Evolutionary conservation across 2,797 vertebrate species (phyloP).

Genomic region (Sebastes iracundus): DNA sequence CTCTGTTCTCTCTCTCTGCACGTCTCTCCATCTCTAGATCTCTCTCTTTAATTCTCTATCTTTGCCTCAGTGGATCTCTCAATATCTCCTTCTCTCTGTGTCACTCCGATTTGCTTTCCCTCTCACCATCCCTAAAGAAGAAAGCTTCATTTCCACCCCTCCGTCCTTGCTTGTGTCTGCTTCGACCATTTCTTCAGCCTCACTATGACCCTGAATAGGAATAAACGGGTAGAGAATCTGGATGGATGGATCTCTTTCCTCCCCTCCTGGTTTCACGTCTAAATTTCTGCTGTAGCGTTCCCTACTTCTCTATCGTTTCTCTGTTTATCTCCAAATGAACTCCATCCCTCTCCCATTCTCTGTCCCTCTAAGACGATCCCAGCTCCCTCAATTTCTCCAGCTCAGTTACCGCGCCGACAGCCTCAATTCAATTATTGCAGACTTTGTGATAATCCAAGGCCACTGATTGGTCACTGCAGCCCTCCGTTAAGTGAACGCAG

Average conservation of each 20-base stretch:
- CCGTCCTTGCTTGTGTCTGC: background rate
- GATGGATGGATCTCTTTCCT: background rate
- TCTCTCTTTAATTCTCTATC: slow-evolving; percentile 46
- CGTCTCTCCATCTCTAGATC: slow-evolving; percentile 41
- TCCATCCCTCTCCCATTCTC: slow-evolving; percentile 9
- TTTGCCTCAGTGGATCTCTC: slow-evolving; percentile 38
- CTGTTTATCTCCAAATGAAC: slow-evolving; percentile 16
- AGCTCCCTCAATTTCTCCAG: slow-evolving; percentile 14
- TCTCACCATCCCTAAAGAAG: background rate
- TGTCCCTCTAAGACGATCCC: slow-evolving; percentile 3
- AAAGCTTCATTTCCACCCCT: slow-evolving; percentile 13
- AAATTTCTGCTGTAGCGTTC: background rate
- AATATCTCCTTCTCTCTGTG: slow-evolving; percentile 1
- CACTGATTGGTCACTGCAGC: slow-evolving; percentile 65
- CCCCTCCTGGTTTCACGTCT: background rate
- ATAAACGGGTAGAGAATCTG: background rate
- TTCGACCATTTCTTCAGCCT: background rate
- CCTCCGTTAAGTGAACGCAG: slow-evolving; percentile 48
- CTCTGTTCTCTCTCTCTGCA: slow-evolving; percentile 60
- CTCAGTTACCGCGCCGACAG: slow-evolving; percentile 59
- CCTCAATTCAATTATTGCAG: slow-evolving; percentile 71
- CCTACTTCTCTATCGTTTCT: background rate
- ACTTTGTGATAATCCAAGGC: slow-evolving; percentile 62
- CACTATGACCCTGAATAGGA: background rate
- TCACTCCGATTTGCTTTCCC: slow-evolving; percentile 30